Evolutionary conservation across 2,113 vertebrate genomes (phyloP), one percentile per base, ranked within the genome.

Genomic region (Amphiprion ocellaris): DNA sequence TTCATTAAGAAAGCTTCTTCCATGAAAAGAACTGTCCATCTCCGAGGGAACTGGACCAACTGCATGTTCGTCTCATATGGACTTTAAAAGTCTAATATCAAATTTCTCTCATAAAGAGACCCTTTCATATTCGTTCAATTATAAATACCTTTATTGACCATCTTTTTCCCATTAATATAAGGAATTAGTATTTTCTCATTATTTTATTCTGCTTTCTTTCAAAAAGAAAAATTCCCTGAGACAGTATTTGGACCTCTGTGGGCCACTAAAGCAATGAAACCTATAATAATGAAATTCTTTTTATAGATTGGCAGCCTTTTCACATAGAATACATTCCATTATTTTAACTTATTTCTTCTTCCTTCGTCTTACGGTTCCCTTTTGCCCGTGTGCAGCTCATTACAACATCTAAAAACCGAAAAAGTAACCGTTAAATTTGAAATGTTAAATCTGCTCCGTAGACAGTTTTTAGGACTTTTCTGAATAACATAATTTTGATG

Each of bases 1-100:
- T 90, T 93, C 82, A 89, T 94, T 90, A 90, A 79, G 78, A 79
- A 74, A 77, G 46, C 56, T 62, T 75, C 85, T 85, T 60, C 26
- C 33, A 44, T 63, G 47, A 90, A 89, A 79, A 79, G 62, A 84
- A 4, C 67, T 75, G 76, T 81, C 71, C 23, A 47, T 89, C 75
- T 79, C 64, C 70, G 76, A 72, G 69, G 33, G 16, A 87, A 65
- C 19, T 52, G 39, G 39, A 66, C 17, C 49, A 37, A 68, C 39
- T 58, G 33, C 1, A 66, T 16, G 64, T 47, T 63, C 0, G 37
- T 15, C 49, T 70, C 47, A 55, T 53, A 24, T 30, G 17, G 17
- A 69, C 28, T 15, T 68, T 64, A 12, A 62, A 50, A 61, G 6
- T 55, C 16, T 69, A 19, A 69, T 39, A 37, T 44, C 16, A 11